Base-by-base conservation (phyloP, 1,140 invertebrate genomes). In the Galleria mellonella region DNA sequence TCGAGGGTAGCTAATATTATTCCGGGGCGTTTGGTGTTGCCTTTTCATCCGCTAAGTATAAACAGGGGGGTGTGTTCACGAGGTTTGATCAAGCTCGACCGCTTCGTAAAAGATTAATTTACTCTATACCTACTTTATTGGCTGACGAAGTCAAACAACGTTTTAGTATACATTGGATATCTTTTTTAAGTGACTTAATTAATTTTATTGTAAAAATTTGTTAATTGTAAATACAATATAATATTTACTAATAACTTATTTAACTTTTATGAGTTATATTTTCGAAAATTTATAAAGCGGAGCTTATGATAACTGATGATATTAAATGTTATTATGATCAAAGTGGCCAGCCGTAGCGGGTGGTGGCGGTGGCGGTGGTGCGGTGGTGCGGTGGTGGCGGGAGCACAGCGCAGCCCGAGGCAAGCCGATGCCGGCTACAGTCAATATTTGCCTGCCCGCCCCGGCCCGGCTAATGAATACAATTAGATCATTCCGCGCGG, bases 401-500 rank as follows among this genome's bases (percentile, higher is more conserved):
- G 35, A 9, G 35, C 33, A 13, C 13, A 37, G 14, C 35, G 13
- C 13, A 32, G 63, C 61, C 62, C 58, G 55, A 57, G 61, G 64
- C 67, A 50, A 54, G 59, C 45, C 56, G 49, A 32, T 48, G 61
- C 63, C 50, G 58, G 53, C 57, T 12, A 53, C 48, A 65, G 77
- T 79, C 72, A 83, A 84, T 83, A 83, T 84, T 83, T 83, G 78
- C 74, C 32, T 67, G 65, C 59, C 62, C 66, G 75, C 68, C 60
- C 71, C 42, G 45, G 32, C 45, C 76, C 62, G 62, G 71, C 78
- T 83, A 84, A 84, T 84, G 78, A 83, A 84, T 81, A 84, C 76
- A 83, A 82, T 84, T 83, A 84, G 78, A 84, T 84, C 82, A 83
- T 85, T 85, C 78, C 78, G 72, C 74, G 71, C 70, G 78, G 73